Evolutionary conservation across 2,797 vertebrate genomes (phyloP), one percentile per base, ranked within the genome.

Genomic region (Epinephelus coioides): DNA sequence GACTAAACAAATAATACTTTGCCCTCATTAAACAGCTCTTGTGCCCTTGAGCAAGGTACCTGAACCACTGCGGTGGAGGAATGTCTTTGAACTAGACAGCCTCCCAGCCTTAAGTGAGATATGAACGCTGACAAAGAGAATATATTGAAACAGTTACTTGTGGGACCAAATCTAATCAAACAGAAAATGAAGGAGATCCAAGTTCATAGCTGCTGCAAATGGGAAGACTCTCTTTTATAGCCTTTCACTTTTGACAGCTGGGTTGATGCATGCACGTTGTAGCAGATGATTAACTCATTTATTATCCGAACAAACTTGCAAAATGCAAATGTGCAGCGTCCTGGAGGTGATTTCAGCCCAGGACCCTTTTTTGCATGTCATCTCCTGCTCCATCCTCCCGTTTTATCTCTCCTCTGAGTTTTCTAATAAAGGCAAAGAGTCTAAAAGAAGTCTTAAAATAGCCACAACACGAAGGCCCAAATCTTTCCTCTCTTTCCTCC

Each of bases 1-100:
- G 73, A 60, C 21, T 40, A 61, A 73, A 34, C 40, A 73, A 66
- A 61, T 43, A 67, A 15, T 19, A 64, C 65, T 49, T 66, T 27
- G 43, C 44, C 21, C 43, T 76, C 25, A 79, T 77, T 74, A 54
- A 68, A 40, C 66, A 71, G 75, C 25, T 40, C 4, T 56, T 56
- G 74, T 84, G 72, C 57, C 61, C 54, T 65, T 65, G 65, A 60
- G 69, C 56, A 78, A 79, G 18, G 19, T 49, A 21, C 12, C 9
- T 5, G 6, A 54, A 43, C 49, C 46, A 27, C 56, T 30, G 61
- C 25, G 7, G 47, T 50, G 56, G 30, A 75, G 75, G 60, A 46
- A 51, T 44, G 30, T 62, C 50, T 57, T 66, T 50, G 68, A 14
- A n/a, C 57, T 5, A 5, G 15, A 23, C 27, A 49, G 27, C 5